Evolutionary conservation across 2,113 vertebrate genomes (phyloP).

Genomic region (Pluvialis apricaria): DNA sequence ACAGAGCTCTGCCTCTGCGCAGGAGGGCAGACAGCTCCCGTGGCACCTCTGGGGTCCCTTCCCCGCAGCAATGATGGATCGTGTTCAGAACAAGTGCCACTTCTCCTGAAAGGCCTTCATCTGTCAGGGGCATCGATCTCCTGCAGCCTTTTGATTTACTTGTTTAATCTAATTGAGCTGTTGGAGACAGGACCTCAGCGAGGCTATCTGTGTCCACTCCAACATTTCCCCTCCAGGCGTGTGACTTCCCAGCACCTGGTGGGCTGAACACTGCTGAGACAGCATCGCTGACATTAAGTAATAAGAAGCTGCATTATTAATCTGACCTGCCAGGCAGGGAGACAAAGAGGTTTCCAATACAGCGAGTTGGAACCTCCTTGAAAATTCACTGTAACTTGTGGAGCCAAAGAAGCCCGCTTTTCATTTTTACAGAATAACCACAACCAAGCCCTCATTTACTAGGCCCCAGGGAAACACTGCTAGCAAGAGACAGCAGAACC

Average conservation of each 20-base stretch:
- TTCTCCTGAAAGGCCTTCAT: not conserved
- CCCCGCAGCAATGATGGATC: not conserved
- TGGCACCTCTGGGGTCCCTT: not conserved
- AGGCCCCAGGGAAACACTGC: not conserved
- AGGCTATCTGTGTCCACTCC: not conserved
- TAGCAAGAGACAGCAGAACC: not conserved
- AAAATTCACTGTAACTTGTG: not conserved
- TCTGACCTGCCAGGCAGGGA: not conserved
- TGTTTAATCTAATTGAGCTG: conserved; percentile 1
- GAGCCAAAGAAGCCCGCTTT: not conserved
- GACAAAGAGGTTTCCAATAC: not conserved
- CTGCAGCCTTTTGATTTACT: conserved; percentile 31
- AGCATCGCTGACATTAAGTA: not conserved
- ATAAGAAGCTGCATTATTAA: not conserved
- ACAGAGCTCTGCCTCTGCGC: not conserved
- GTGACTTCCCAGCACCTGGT: not conserved
- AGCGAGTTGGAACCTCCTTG: not conserved
- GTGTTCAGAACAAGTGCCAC: not conserved
- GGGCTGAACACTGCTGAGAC: not conserved
- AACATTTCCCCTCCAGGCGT: not conserved
- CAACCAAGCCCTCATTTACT: not conserved
- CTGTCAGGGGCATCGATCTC: conserved; percentile 26
- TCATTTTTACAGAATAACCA: not conserved
- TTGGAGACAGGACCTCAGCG: not conserved
- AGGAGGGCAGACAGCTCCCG: not conserved